phyloP scores from a whole-genome alignment of 2,888 invertebrate genomes.

The Hipparchia sbordonii region DNA sequence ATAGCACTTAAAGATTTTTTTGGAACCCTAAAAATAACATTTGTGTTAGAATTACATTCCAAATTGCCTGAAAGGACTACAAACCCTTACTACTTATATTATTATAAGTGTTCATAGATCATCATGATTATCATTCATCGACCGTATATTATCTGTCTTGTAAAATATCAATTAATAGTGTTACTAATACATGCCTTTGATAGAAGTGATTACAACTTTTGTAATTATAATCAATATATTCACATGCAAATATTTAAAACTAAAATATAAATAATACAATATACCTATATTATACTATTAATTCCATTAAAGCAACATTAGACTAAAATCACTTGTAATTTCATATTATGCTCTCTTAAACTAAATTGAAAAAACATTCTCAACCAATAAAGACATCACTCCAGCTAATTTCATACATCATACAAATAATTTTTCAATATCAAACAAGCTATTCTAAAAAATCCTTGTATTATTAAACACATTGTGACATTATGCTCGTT shows the following conservation, averaged over 20 bases:
- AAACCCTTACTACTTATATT: too few relatives aligned
- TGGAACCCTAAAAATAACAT: too few relatives aligned
- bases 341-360: not conserved
- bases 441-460: slow-evolving; percentile 2
- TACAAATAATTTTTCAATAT: not conserved
- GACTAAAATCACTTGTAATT: slow-evolving; percentile 1
- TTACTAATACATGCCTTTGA: not conserved
- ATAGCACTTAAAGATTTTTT: not conserved
- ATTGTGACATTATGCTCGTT: not conserved
- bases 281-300: not conserved
- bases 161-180: too few relatives aligned
- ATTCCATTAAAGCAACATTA: not conserved
- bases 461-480: slow-evolving; percentile 5
- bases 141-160: too few relatives aligned
- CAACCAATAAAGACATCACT: slow-evolving; percentile 37
- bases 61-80: too few relatives aligned
- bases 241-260: not conserved
- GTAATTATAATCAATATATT: too few relatives aligned
- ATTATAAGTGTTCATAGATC: too few relatives aligned
- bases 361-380: slow-evolving; percentile 23
- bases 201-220: too few relatives aligned
- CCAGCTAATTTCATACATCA: not conserved
- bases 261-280: not conserved
- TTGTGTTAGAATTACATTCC: too few relatives aligned
- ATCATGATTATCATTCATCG: too few relatives aligned